Conservation (phyloP, 2,888 invertebrate genomes). For the Trichogramma dendrolimi region DNA sequence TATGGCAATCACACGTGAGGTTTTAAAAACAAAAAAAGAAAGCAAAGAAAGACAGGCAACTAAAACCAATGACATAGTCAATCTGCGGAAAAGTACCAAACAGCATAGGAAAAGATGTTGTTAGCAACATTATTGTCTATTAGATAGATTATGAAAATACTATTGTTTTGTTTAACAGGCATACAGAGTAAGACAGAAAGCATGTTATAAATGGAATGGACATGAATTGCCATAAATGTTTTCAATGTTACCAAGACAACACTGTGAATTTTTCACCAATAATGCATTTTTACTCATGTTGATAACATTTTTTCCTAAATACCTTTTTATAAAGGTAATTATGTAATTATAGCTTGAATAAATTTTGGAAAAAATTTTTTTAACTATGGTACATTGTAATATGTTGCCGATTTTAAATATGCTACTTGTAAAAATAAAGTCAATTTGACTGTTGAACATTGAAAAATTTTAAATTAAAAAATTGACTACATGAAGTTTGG, state of each 20-base stretch:
- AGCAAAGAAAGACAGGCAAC: slow-evolving; percentile 72
- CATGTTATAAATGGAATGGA: slow-evolving; percentile 36
- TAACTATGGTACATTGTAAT: slow-evolving; percentile 34
- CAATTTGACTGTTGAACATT: slow-evolving; percentile 25
- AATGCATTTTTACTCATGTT: slow-evolving; percentile 37
- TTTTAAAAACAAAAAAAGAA: slow-evolving; percentile 79
- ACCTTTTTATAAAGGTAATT: slow-evolving; percentile 31
- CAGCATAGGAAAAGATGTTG: slow-evolving; percentile 55
- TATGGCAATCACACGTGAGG: slow-evolving; percentile 71
- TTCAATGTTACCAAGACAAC: slow-evolving; percentile 35
- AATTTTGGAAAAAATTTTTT: slow-evolving; percentile 14
- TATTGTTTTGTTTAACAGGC: slow-evolving; percentile 37
- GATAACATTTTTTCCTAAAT: slow-evolving; percentile 35
- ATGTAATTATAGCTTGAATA: slow-evolving; percentile 10
- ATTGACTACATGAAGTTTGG: slow-evolving; percentile 25
- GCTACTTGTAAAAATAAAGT: slow-evolving; percentile 16
- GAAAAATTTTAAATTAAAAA: slow-evolving; percentile 31
- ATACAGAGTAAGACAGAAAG: slow-evolving; percentile 37
- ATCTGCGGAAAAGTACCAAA: slow-evolving; percentile 64
- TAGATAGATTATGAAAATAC: slow-evolving; percentile 32
- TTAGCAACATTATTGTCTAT: slow-evolving; percentile 40
- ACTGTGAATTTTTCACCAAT: slow-evolving; percentile 32
- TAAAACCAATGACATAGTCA: slow-evolving; percentile 64
- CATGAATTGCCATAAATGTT: slow-evolving; percentile 36
- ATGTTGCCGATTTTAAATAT: slow-evolving; percentile 27